Evolutionary conservation across 2,797 vertebrate species (phyloP), one percentile per base, ranked within the genome.

Genomic region (Potorous gilbertii): DNA sequence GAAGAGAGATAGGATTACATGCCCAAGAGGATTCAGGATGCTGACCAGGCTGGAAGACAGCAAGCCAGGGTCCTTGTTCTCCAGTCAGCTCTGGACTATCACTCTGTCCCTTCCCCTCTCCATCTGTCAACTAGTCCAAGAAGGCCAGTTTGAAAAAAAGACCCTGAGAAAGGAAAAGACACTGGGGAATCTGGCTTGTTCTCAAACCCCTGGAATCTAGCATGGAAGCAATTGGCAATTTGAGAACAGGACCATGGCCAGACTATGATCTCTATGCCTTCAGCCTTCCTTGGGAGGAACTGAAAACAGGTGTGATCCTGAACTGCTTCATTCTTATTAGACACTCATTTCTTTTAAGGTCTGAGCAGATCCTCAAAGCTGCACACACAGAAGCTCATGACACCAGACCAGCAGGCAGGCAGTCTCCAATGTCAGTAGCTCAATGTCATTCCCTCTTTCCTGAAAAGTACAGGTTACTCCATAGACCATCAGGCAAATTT

Each of bases 301-400:
- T 40, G 40, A 54, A 34, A 95, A 74, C 95, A 95, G 96, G 92
- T 94, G 95, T 46, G 93, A 94, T 12, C 56, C 92, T n/a, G 62
- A 74, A 11, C 13, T 87, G 4, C 56, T 40, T 93, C 50, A 52
- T 81, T 54, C 92, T 59, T 21, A 56, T 92, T 59, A 91, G 92
- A 46, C n/a, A n/a, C 90, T 34, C 5, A 31, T 50, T 91, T 59
- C 46, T 92, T 92, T 28, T 66, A 59, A 90, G 91, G 34, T 81
- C 74, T 55, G 34, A 40, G 54, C 90, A 55, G 56, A 92, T 54
- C 87, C 87, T 31, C 8, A 0, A 52, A 46, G 55, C 40, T 91
- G 0, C 66, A 52, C n/a, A 52, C 56, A 94, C 91, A 92, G 34
- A 93, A 66, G 28, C 46, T 27, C 54, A 66, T 52, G 27, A 94